Conservation (phyloP, 2,888 invertebrate genomes). For the Tetranychus truncatus region DNA sequence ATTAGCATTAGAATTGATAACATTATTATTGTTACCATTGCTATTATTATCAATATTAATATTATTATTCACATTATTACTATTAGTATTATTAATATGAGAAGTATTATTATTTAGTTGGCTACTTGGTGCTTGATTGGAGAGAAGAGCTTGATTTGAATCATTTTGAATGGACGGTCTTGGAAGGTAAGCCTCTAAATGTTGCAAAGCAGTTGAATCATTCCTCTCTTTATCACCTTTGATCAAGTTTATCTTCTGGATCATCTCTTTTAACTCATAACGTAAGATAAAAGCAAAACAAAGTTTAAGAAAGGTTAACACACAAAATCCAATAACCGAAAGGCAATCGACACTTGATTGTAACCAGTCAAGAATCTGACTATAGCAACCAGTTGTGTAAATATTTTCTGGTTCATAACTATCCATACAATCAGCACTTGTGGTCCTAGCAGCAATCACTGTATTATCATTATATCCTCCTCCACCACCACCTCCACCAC, state of each 20-base stretch:
- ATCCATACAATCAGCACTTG: slow-evolving; percentile 21
- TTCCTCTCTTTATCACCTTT: slow-evolving; percentile 40
- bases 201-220: slow-evolving; percentile 15
- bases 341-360: slow-evolving; percentile 58
- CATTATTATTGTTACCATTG: neutral
- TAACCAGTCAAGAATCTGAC: slow-evolving; percentile 52
- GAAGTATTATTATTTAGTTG: neutral
- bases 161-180: slow-evolving; percentile 19
- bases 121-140: slow-evolving; percentile 2
- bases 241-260: slow-evolving; percentile 66
- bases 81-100: neutral
- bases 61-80: neutral
- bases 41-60: neutral
- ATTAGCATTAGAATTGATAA: neutral
- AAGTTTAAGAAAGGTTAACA: slow-evolving; percentile 67
- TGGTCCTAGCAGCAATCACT: neutral
- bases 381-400: slow-evolving; percentile 47
- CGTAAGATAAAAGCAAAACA: slow-evolving; percentile 69
- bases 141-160: slow-evolving; percentile 10
- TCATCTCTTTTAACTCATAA: slow-evolving; percentile 75
- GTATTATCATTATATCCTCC: neutral
- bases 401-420: slow-evolving; percentile 17
- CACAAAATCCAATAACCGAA: slow-evolving; percentile 59
- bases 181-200: slow-evolving; percentile 22
- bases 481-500: slow-evolving; percentile 5